Conservation (phyloP, 30 jellyfish, hydroid and myxozoan genomes). For the Pelagia noctiluca region DNA sequence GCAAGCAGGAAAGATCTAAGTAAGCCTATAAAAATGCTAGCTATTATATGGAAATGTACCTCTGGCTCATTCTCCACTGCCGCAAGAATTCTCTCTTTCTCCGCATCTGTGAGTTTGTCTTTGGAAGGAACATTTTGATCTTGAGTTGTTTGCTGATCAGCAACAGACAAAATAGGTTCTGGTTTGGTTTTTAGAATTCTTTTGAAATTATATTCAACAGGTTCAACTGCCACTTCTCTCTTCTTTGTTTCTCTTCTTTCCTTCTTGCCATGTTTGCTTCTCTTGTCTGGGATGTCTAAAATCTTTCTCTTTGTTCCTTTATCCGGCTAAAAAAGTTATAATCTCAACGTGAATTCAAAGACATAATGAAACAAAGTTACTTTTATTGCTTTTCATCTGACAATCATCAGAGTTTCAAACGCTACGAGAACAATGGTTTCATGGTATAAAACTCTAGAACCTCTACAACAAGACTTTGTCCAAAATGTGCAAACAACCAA, state of each 20-base stretch:
- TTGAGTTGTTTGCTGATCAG: neutral
- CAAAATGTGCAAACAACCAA: neutral
- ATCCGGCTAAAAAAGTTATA: constrained; percentile 67
- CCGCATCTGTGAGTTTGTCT: constrained; percentile 71
- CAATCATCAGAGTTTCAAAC: neutral
- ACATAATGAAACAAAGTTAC: neutral
- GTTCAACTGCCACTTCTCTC: constrained; percentile 59
- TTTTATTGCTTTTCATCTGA: neutral
- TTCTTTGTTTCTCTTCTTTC: constrained; percentile 13
- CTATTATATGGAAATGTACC: constrained; percentile 51
- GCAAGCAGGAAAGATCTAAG: neutral
- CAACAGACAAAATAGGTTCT: constrained; percentile 12
- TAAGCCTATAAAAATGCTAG: neutral
- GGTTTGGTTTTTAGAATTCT: constrained; percentile 78
- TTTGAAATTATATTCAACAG: constrained; percentile 63
- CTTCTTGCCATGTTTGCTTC: constrained; percentile 20
- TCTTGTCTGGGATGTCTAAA: constrained; percentile 69
- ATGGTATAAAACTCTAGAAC: neutral
- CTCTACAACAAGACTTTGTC: neutral
- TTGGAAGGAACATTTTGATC: constrained; percentile 24
- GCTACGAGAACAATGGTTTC: neutral
- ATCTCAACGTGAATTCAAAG: neutral
- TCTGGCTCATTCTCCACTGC: constrained; percentile 85
- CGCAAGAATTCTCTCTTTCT: constrained; percentile 79
- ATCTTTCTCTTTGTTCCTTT: constrained; percentile 82